Percentiles rank a stretch among this genome's conserved stretches.
These are phyloP conservation scores for Rhagoletis zephyria DNA, from an alignment of 1,140 invertebrate species.

Conservation along the genomic window DNA sequence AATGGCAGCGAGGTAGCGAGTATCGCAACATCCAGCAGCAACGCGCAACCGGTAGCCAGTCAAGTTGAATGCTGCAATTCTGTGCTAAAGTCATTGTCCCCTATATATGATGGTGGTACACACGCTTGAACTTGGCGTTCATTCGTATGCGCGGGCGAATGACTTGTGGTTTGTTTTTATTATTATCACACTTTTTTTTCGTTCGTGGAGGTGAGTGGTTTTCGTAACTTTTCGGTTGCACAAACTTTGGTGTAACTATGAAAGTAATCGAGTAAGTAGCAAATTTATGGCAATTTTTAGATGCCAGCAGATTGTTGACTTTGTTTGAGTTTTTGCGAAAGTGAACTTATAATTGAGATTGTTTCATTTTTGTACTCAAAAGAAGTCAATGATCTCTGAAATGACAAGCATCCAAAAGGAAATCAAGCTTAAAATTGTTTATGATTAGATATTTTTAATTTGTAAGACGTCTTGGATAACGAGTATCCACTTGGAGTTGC, in stretches of 20 bases:
- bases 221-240: not conserved
- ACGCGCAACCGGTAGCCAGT: slow-evolving; percentile 13
- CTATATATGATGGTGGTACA: not conserved
- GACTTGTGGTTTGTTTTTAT: not conserved
- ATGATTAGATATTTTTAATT: too few relatives aligned
- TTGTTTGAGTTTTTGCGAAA: not conserved
- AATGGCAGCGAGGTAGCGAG: not conserved
- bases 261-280: not conserved
- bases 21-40: not conserved
- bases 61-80: not conserved
- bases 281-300: not conserved
- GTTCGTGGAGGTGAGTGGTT: not conserved
- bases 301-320: not conserved
- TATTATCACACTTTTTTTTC: not conserved
- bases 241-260: not conserved
- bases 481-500: too few relatives aligned
- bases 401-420: too few relatives aligned
- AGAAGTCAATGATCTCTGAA: too few relatives aligned
- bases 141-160: slow-evolving; percentile 2
- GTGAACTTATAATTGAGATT: not conserved
- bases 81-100: slow-evolving; percentile 10
- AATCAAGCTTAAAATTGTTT: too few relatives aligned
- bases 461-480: too few relatives aligned
- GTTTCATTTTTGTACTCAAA: too few relatives aligned
- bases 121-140: slow-evolving; percentile 27